A percentile compares a stretch with the other conserved stretches of the same genome.
Conservation (phyloP, 2,888 invertebrate genomes). For the Cyclophora albipunctata region DNA sequence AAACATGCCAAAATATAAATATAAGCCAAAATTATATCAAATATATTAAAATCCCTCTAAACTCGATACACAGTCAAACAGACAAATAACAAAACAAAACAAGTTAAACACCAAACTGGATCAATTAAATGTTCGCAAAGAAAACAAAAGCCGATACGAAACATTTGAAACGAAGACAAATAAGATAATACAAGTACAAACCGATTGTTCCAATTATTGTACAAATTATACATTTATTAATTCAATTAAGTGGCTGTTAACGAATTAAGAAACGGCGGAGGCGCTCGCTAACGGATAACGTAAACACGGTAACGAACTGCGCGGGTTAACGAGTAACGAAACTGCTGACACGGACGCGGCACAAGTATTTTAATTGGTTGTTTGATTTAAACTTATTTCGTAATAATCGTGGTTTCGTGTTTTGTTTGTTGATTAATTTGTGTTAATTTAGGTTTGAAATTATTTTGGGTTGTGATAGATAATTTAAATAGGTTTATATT, state of each 20-base stretch:
- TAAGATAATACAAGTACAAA: constrained; percentile 14
- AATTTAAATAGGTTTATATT: no score
- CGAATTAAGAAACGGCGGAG: constrained; percentile 54
- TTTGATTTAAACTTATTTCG: neutral
- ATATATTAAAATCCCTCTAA: no score
- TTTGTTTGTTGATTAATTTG: neutral
- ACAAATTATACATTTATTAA: constrained; percentile 23
- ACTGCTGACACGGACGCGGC: constrained; percentile 17
- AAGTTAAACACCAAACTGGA: no score
- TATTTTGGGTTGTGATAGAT: no score
- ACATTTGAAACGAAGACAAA: constrained; percentile 5
- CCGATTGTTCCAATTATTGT: neutral
- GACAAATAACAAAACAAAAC: no score
- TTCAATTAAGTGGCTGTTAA: constrained; percentile 53
- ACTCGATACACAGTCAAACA: no score
- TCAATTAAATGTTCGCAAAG: no score
- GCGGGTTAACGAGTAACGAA: neutral
- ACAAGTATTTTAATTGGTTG: neutral
- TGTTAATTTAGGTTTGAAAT: no score
- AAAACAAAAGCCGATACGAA: neutral
- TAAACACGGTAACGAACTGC: constrained; percentile 61
- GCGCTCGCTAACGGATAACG: constrained; percentile 46
- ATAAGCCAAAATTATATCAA: no score
- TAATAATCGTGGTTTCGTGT: neutral
- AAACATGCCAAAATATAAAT: no score